These are phyloP conservation scores for Brachionus calyciflorus DNA, from an alignment of 1,140 invertebrate species.

Conservation along the genomic window DNA sequence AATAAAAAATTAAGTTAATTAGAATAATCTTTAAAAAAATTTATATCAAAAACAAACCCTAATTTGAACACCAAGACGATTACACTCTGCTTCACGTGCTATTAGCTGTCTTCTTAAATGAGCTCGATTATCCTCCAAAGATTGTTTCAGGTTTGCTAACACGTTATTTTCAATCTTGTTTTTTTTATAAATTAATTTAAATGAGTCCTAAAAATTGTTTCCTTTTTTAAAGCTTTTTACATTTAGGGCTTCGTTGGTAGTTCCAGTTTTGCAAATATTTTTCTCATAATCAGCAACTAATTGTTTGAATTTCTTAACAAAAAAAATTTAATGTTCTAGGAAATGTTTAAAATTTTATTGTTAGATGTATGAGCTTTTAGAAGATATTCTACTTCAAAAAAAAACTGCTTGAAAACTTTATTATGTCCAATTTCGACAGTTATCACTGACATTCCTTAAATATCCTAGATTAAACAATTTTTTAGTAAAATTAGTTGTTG, in stretches of 20 bases:
- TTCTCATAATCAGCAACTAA: constrained; percentile 18
- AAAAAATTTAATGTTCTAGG: too few species aligned
- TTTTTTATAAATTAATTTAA: constrained; percentile 18
- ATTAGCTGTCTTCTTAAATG: constrained; percentile 60
- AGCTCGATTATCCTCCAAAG: constrained; percentile 56
- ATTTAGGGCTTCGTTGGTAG: constrained; percentile 26
- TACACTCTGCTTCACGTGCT: constrained; percentile 59
- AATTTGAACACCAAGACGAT: constrained; percentile 58
- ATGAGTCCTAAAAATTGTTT: not conserved
- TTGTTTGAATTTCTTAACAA: constrained; percentile 13
- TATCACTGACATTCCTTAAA: too few species aligned
- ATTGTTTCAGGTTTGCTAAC: constrained; percentile 54
- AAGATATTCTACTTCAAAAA: too few species aligned
- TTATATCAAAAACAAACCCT: constrained; percentile 50
- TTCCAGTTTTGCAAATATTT: not conserved
- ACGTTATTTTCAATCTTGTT: constrained; percentile 53
- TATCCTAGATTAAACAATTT: too few species aligned
- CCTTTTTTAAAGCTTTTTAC: not conserved
- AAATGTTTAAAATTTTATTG: too few species aligned
- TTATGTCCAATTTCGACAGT: too few species aligned
- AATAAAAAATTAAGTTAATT: not conserved
- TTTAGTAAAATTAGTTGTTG: too few species aligned
- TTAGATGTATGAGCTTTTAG: too few species aligned
- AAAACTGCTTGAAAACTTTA: too few species aligned
- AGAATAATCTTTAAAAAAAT: not conserved